These are phyloP conservation scores for Platycheirus albimanus DNA, from an alignment of 2,888 invertebrate genomes.

Conservation along the genomic window DNA sequence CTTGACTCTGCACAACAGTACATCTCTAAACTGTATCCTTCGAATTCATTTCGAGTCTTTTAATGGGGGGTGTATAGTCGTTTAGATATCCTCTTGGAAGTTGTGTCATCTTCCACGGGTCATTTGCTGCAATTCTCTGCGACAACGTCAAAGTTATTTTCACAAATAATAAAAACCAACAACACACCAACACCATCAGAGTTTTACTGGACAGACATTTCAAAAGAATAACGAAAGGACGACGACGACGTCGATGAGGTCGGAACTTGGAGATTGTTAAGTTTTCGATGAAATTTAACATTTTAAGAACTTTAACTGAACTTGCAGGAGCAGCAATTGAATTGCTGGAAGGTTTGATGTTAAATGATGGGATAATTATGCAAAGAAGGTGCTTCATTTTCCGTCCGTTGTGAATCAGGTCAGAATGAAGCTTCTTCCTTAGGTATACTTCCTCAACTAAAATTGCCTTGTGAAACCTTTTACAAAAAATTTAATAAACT, in stretches of 20 bases:
- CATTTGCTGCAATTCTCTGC: conserved; percentile 39
- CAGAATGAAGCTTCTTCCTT: conserved; percentile 15
- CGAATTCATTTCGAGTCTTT: conserved; percentile 29
- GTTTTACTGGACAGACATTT: too few species aligned
- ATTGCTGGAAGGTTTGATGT: neutral
- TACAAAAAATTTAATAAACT: conserved; percentile 54
- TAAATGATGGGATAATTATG: conserved; percentile 6
- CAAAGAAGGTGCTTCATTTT: conserved; percentile 22
- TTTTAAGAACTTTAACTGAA: conserved; percentile 22
- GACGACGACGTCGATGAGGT: too few species aligned
- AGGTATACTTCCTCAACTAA: neutral
- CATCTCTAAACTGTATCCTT: conserved; percentile 14
- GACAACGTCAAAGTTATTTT: conserved; percentile 40
- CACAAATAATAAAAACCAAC: conserved; percentile 26
- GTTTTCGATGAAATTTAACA: conserved; percentile 8
- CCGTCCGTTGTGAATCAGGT: conserved; percentile 44
- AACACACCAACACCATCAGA: conserved; percentile 5
- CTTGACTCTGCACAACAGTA: neutral
- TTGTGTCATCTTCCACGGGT: conserved; percentile 32
- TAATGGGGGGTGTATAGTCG: conserved; percentile 32
- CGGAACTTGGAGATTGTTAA: neutral
- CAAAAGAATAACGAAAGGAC: too few species aligned
- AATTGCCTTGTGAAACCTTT: conserved; percentile 30
- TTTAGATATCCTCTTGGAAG: conserved; percentile 26
- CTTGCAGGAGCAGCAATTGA: neutral